Evolutionary conservation across 1,140 invertebrate genomes (phyloP).

Genomic region (Psilanteris sp.): DNA sequence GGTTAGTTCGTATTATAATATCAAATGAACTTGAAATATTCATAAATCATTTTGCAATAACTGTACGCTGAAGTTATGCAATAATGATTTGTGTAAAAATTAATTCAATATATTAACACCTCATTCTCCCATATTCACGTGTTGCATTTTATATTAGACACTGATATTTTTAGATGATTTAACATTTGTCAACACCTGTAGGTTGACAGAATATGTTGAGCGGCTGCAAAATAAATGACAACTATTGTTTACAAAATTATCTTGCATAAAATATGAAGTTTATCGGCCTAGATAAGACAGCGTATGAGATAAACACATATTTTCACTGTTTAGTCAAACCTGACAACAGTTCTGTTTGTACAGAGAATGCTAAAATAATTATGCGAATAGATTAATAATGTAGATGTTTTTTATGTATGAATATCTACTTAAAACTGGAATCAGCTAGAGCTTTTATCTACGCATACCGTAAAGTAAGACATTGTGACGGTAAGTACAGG

Average conservation of each 20-base stretch:
- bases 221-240: neutral
- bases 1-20: no score
- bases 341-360: constrained; percentile 5
- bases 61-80: constrained; percentile 8
- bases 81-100: constrained; percentile 25
- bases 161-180: neutral
- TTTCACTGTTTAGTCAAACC: constrained; percentile 13
- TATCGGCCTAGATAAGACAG: constrained; percentile 30
- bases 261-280: constrained; percentile 29
- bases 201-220: neutral
- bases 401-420: constrained; percentile 22
- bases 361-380: constrained; percentile 27
- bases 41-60: constrained; percentile 28
- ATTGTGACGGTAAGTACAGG: neutral
- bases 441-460: constrained; percentile 37
- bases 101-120: constrained; percentile 11
- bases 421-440: constrained; percentile 50
- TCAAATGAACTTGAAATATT: constrained; percentile 31
- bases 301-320: constrained; percentile 17
- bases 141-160: constrained; percentile 1
- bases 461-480: constrained; percentile 26
- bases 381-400: constrained; percentile 37
- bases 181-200: neutral
- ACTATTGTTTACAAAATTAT: constrained; percentile 28
- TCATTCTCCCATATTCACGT: neutral